Evolutionary conservation across 64 coral and sea anemone genomes (phyloP).

Genomic region (Montipora capricornis): DNA sequence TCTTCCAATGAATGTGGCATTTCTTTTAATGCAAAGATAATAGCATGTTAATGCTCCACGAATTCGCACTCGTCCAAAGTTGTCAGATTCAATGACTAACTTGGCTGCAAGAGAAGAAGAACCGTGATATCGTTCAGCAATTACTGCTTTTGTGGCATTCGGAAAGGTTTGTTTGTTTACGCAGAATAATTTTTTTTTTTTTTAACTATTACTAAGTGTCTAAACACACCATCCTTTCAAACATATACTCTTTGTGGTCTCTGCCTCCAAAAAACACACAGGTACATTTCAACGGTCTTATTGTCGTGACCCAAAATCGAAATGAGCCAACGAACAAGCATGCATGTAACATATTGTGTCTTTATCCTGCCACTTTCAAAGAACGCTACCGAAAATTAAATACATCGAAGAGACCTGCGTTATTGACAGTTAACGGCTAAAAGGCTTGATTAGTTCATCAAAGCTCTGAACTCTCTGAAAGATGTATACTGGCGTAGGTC

Average conservation of each 20-base stretch:
- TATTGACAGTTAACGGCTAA: not conserved
- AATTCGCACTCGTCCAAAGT: constrained; percentile 89
- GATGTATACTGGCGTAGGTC: not conserved
- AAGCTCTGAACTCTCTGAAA: constrained; percentile 11
- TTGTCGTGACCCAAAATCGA: no score
- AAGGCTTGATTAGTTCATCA: constrained; percentile 42
- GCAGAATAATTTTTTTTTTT: constrained; percentile 4
- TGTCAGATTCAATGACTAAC: constrained; percentile 92
- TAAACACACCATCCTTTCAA: constrained; percentile 78
- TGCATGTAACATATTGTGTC: not conserved
- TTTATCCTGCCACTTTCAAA: not conserved
- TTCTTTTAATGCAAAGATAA: constrained; percentile 86
- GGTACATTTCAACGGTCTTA: no score
- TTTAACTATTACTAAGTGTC: not conserved
- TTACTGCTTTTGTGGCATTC: constrained; percentile 22
- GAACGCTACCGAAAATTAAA: not conserved
- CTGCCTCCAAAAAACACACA: not conserved
- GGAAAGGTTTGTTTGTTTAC: constrained; percentile 62
- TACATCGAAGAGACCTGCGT: not conserved
- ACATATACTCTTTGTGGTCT: constrained; percentile 8
- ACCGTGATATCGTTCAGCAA: constrained; percentile 16
- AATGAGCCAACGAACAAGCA: no score
- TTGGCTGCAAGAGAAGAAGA: constrained; percentile 78
- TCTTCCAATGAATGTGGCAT: constrained; percentile 76
- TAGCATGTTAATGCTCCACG: constrained; percentile 72